Conservation (phyloP, 2,113 vertebrate genomes). For the Perccottus glenii region DNA sequence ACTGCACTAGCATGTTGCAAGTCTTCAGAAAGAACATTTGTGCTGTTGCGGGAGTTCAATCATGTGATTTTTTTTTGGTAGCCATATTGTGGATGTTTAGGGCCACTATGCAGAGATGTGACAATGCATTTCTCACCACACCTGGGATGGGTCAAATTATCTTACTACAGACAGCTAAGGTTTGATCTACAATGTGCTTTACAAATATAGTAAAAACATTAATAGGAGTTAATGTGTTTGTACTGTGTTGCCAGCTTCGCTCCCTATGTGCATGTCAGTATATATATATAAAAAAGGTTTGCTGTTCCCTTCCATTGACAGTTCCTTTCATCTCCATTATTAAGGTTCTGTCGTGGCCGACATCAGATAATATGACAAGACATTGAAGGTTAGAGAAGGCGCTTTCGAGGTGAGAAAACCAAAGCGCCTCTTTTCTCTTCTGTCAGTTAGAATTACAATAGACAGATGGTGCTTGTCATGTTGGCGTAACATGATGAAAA, state of each 20-base stretch:
- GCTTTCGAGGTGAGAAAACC: slow-evolving; percentile 35
- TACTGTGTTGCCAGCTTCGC: background rate
- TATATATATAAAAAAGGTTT: slow-evolving; percentile 15
- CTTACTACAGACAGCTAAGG: too few species aligned
- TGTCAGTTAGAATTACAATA: slow-evolving; percentile 34
- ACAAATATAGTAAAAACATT: too few species aligned
- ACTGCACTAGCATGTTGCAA: too few species aligned
- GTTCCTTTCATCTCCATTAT: slow-evolving; percentile 54
- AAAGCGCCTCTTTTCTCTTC: slow-evolving; percentile 11
- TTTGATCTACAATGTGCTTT: background rate
- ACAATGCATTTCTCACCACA: too few species aligned
- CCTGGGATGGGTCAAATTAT: too few species aligned
- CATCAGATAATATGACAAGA: slow-evolving; percentile 42
- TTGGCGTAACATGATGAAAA: slow-evolving; percentile 9
- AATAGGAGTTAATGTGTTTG: too few species aligned
- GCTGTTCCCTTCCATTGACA: slow-evolving; percentile 22
- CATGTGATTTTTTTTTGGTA: too few species aligned
- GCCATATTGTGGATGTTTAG: too few species aligned
- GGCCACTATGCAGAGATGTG: too few species aligned
- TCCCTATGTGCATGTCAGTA: slow-evolving; percentile 4
- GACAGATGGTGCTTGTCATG: slow-evolving; percentile 24
- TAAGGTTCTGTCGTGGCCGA: slow-evolving; percentile 33
- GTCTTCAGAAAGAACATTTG: too few species aligned
- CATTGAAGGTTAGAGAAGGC: slow-evolving; percentile 30
- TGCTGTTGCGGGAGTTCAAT: too few species aligned